Conservation (phyloP, 2,797 vertebrate genomes). For the Brachyalestes nurse region DNA sequence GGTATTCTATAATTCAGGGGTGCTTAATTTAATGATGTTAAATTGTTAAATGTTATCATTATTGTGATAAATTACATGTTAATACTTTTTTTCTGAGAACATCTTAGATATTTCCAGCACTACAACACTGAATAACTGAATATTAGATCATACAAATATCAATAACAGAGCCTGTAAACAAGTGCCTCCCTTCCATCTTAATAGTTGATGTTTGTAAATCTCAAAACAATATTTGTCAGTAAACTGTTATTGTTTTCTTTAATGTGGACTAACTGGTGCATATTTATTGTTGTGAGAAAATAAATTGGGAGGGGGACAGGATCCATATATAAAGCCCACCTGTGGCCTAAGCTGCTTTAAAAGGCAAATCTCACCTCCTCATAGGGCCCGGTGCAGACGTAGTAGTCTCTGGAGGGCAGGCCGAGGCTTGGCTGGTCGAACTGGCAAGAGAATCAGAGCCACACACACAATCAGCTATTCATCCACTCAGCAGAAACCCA, state of each 20-base stretch:
- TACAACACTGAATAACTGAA: no score
- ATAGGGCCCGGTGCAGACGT: slow-evolving; percentile 86
- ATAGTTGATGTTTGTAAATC: no score
- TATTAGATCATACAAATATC: no score
- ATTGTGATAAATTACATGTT: neutral
- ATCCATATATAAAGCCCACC: neutral
- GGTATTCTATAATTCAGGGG: no score
- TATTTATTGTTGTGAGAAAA: no score
- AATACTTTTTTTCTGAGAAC: neutral
- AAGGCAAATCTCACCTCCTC: slow-evolving; percentile 79
- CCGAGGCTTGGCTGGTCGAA: slow-evolving; percentile 92
- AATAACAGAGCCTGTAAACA: neutral
- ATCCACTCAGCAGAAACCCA: slow-evolving; percentile 39
- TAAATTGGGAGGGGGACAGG: no score
- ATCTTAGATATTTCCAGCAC: neutral
- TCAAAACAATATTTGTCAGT: no score
- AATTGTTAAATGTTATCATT: neutral
- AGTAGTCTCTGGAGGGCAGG: slow-evolving; percentile 92
- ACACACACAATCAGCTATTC: slow-evolving; percentile 48
- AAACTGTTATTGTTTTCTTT: no score
- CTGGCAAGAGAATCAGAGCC: slow-evolving; percentile 69
- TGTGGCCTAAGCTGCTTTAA: slow-evolving; percentile 10
- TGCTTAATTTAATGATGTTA: no score
- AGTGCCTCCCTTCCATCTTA: neutral
- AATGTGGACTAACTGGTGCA: no score